Conservation (phyloP, 1,140 invertebrate genomes). For the Papilio polytes region DNA sequence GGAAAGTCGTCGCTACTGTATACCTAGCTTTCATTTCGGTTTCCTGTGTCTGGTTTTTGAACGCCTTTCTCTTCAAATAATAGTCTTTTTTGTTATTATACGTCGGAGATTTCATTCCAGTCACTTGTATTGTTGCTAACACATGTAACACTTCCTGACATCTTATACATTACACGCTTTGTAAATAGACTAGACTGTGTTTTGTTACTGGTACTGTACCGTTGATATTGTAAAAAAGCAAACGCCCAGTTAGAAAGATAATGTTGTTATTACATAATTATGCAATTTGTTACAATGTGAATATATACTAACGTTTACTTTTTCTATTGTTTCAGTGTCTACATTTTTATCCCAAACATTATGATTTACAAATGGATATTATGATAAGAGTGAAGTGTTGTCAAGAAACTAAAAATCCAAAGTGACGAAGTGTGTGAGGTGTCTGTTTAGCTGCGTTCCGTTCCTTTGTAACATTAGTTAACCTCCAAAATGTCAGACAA, state of each 20-base stretch:
- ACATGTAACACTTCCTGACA: slow-evolving; percentile 10
- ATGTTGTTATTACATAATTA: neutral
- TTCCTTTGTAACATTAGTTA: slow-evolving; percentile 52
- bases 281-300: slow-evolving; percentile 14
- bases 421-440: slow-evolving; percentile 80
- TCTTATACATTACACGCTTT: neutral
- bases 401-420: slow-evolving; percentile 83
- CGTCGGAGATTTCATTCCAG: neutral
- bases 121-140: slow-evolving; percentile 1
- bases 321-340: slow-evolving; percentile 81
- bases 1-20: slow-evolving; percentile 36
- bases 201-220: neutral
- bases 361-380: slow-evolving; percentile 85
- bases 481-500: slow-evolving; percentile 76
- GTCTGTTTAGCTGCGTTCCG: slow-evolving; percentile 79
- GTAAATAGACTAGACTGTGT: neutral
- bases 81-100: slow-evolving; percentile 19
- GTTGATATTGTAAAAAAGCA: slow-evolving; percentile 30
- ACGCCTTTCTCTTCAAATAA: slow-evolving; percentile 65
- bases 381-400: slow-evolving; percentile 84
- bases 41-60: slow-evolving; percentile 44
- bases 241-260: neutral
- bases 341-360: slow-evolving; percentile 83
- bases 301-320: slow-evolving; percentile 16
- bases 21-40: slow-evolving; percentile 46